A percentile compares a stretch with the other conserved stretches of the same genome.
Evolutionary conservation across 2,113 vertebrate species (phyloP).

Genomic region (Daboia siamensis): DNA sequence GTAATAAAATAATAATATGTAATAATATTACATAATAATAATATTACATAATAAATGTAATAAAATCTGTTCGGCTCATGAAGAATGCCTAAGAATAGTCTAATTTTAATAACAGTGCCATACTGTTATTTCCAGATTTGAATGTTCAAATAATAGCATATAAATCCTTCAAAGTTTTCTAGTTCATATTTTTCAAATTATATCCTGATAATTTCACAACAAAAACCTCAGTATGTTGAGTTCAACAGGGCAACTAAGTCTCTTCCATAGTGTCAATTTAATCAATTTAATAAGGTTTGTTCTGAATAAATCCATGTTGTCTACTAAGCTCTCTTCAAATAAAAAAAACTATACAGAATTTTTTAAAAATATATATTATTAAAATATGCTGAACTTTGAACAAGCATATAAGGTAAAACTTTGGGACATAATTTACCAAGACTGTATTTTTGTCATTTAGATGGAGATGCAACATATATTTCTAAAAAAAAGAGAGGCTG

Average conservation of each 20-base stretch:
- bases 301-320: background rate
- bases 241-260: background rate
- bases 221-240: background rate
- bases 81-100: background rate
- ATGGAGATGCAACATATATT: background rate
- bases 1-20: too few relatives aligned
- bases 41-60: too few relatives aligned
- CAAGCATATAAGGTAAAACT: background rate
- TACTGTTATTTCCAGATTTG: background rate
- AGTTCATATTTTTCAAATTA: background rate
- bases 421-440: background rate
- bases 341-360: background rate
- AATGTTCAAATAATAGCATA: background rate
- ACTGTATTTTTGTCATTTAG: background rate
- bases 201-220: background rate
- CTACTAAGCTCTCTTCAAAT: background rate
- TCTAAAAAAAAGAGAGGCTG: background rate
- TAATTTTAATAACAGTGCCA: background rate
- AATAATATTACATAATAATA: too few relatives aligned
- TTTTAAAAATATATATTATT: background rate
- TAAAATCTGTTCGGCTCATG: background rate
- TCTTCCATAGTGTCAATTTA: background rate
- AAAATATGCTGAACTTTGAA: background rate
- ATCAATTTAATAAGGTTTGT: background rate
- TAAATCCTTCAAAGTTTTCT: background rate